Evolutionary conservation across 2,888 invertebrate genomes (phyloP).

Genomic region (Saturnia japonica): DNA sequence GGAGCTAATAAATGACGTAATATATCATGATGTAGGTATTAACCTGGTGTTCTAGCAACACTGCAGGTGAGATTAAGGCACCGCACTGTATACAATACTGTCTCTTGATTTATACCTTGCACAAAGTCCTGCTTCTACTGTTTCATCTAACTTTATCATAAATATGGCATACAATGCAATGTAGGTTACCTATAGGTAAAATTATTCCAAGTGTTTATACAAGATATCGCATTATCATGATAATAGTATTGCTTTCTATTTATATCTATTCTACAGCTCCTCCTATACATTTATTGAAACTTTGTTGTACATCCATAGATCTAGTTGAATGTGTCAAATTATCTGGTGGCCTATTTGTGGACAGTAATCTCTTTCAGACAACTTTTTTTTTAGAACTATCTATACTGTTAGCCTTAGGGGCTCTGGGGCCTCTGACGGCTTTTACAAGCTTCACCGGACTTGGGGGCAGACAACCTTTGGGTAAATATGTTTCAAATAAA

Average conservation of each 20-base stretch:
- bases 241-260: neutral
- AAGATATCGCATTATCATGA: neutral
- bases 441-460: no score
- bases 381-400: no score
- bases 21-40: slow-evolving; percentile 64
- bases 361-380: no score
- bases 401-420: no score
- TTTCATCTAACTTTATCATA: slow-evolving; percentile 40
- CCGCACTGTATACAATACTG: slow-evolving; percentile 47
- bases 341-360: no score
- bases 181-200: slow-evolving; percentile 36
- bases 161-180: slow-evolving; percentile 44
- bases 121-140: slow-evolving; percentile 35
- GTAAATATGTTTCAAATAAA: no score
- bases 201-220: neutral
- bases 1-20: slow-evolving; percentile 61
- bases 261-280: no score
- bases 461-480: no score
- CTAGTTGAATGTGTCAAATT: no score
- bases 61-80: slow-evolving; percentile 64
- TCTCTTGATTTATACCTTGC: slow-evolving; percentile 58
- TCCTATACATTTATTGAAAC: no score
- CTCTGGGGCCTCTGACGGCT: no score
- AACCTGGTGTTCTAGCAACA: slow-evolving; percentile 50
- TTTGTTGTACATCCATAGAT: no score